Evolutionary conservation across 2,113 vertebrate species (phyloP).

Genomic region (Neotoma lepida): DNA sequence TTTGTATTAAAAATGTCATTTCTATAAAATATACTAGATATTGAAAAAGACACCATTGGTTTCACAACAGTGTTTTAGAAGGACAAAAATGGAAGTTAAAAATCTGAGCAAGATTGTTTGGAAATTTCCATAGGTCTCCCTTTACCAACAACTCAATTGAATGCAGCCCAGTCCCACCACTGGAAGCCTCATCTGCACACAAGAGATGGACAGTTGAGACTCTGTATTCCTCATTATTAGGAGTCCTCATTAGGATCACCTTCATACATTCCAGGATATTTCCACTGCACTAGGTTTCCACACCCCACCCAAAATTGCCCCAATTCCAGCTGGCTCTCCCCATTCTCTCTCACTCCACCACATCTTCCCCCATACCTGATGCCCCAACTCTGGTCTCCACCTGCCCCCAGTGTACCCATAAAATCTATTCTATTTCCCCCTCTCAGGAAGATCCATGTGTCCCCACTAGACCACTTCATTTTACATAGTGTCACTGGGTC

Average conservation of each 20-base stretch:
- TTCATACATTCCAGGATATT: neutral
- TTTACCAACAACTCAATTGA: neutral
- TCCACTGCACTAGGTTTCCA: neutral
- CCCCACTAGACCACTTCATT: no score
- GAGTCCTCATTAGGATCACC: neutral
- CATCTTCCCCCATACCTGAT: neutral
- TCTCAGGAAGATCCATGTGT: neutral
- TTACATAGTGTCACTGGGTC: neutral
- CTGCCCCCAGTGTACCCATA: neutral
- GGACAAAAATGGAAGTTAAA: neutral
- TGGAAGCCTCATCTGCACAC: neutral
- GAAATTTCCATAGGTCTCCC: neutral
- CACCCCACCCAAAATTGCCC: neutral
- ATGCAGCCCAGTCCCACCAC: neutral
- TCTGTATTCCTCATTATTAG: no score
- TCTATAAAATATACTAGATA: neutral
- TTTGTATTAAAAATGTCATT: slow-evolving; percentile 13
- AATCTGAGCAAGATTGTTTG: neutral
- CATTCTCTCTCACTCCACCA: neutral
- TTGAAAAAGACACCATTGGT: neutral
- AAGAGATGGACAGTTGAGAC: neutral
- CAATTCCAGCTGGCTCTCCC: neutral
- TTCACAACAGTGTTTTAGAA: neutral
- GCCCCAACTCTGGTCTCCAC: neutral
- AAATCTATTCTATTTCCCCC: neutral